phyloP scores from a whole-genome alignment of 2,888 invertebrate species.

The Invenusta paracnida region DNA sequence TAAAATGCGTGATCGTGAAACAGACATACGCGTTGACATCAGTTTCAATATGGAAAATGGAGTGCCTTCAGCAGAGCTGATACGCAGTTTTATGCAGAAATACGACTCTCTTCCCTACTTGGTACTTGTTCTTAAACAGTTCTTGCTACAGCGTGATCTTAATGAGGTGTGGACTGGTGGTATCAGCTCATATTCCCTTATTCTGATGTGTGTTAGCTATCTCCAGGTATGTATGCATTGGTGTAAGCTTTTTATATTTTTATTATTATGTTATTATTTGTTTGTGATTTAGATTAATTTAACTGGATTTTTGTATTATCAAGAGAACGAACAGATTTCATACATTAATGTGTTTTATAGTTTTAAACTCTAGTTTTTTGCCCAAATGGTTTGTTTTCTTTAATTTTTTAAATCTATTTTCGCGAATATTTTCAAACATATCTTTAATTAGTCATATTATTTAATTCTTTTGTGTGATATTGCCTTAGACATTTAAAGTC shows the following conservation, averaged over 20 bases:
- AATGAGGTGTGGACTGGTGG: constrained; percentile 99
- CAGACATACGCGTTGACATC: constrained; percentile 87
- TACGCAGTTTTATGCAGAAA: constrained; percentile 79
- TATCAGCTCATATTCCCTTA: constrained; percentile 95
- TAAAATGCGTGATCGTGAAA: constrained; percentile 81
- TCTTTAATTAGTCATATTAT: too few species aligned
- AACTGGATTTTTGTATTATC: too few species aligned
- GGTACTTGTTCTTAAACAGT: constrained; percentile 95
- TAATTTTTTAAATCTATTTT: too few species aligned
- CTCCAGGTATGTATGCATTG: constrained; percentile 64
- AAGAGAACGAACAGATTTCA: too few species aligned
- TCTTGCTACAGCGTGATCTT: constrained; percentile 89
- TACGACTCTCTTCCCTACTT: constrained; percentile 86
- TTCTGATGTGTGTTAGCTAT: constrained; percentile 96
- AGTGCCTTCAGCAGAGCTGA: constrained; percentile 89
- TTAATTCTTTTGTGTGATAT: too few species aligned
- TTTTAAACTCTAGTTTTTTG: too few species aligned
- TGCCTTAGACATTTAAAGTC: too few species aligned
- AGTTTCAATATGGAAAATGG: constrained; percentile 98
- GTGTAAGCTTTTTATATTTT: not conserved
- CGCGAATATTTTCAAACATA: too few species aligned
- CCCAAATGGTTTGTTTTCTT: too few species aligned
- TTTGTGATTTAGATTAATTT: too few species aligned
- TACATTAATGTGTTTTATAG: too few species aligned
- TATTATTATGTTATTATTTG: too few species aligned